Evolutionary conservation across 2,113 vertebrate species (phyloP), one percentile per base, ranked within the genome.

Genomic region (Apteryx owenii): DNA sequence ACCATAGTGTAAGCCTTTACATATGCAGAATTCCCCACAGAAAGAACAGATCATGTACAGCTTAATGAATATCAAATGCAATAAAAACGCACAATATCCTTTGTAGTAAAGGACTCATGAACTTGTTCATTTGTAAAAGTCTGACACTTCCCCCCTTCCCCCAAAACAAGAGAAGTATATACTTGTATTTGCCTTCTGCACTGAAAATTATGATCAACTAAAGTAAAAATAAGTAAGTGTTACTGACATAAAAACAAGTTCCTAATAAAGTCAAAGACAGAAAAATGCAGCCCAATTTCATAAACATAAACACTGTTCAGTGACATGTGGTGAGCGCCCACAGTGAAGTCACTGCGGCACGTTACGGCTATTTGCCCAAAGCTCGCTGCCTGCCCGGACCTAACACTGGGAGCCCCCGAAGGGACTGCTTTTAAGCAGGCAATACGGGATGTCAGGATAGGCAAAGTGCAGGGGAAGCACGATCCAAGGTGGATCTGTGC

Each of bases 21-120:
- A 97, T 95, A 91, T 94, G 96, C 87, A 96, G 83, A 92, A 94
- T 89, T 97, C 81, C 91, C 92, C 56, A 72, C 79, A 90, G 96
- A 89, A 94, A 95, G 82, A 97, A 96, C 81, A 60, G 79, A 88
- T 89, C 89, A 85, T 71, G 48, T 83, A 78, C 40, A 78, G 54
- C 80, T 48, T 83, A 94, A 97, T 91, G 76, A 96, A 58, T 81
- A 91, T 93, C 89, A 95, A 97, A 91, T 96, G 81, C 85, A 81
- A 81, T 78, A 85, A 92, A 92, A 93, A 77, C 53, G 54, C 77
- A 93, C 88, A 81, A 83, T 78, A 95, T 97, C 79, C 91, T 97
- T 54, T 85, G 26, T 40, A 72, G 77, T 19, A 11, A 26, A 85
- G 68, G 33, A 66, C 80, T 97, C 90, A 89, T 88, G 95, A 96